These are phyloP conservation scores for Scotopteryx bipunctaria DNA, from an alignment of 2,888 invertebrate species.

Conservation along the genomic window DNA sequence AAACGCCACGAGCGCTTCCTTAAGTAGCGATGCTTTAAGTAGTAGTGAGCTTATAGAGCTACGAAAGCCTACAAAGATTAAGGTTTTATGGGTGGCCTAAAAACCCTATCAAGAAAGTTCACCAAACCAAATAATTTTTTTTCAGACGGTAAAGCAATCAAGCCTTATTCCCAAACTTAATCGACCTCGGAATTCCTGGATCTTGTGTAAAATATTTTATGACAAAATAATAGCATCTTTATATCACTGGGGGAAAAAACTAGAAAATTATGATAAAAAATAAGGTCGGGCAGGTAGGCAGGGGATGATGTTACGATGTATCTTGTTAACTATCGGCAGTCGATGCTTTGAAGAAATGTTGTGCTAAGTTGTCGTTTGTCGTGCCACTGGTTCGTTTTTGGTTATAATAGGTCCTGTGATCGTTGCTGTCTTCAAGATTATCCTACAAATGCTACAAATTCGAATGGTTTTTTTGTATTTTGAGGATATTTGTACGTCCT, in stretches of 20 bases:
- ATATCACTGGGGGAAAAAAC: slow-evolving; percentile 37
- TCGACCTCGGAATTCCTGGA: slow-evolving; percentile 30
- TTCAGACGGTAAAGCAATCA: slow-evolving; percentile 13
- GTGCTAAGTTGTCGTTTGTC: too few relatives aligned
- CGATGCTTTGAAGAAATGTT: not conserved
- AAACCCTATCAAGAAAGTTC: not conserved
- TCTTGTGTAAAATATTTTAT: slow-evolving; percentile 45
- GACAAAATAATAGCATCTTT: slow-evolving; percentile 47
- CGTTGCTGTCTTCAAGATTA: too few relatives aligned
- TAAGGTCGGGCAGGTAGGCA: slow-evolving; percentile 36
- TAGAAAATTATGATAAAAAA: slow-evolving; percentile 38
- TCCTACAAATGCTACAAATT: too few relatives aligned
- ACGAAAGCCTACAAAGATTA: too few relatives aligned
- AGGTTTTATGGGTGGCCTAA: too few relatives aligned
- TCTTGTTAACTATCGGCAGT: slow-evolving; percentile 12
- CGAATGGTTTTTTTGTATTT: too few relatives aligned
- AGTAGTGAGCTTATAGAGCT: too few relatives aligned
- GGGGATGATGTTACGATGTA: slow-evolving; percentile 6
- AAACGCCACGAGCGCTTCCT: too few relatives aligned
- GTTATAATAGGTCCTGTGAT: not conserved
- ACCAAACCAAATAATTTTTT: slow-evolving; percentile 11
- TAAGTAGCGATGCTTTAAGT: too few relatives aligned
- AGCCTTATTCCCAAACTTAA: slow-evolving; percentile 13
- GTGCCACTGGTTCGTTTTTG: not conserved
- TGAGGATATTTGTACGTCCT: too few relatives aligned